Evolutionary conservation across 2,888 invertebrate species (phyloP), one percentile per base, ranked within the genome.

Genomic region (Coelinius sp.): DNA sequence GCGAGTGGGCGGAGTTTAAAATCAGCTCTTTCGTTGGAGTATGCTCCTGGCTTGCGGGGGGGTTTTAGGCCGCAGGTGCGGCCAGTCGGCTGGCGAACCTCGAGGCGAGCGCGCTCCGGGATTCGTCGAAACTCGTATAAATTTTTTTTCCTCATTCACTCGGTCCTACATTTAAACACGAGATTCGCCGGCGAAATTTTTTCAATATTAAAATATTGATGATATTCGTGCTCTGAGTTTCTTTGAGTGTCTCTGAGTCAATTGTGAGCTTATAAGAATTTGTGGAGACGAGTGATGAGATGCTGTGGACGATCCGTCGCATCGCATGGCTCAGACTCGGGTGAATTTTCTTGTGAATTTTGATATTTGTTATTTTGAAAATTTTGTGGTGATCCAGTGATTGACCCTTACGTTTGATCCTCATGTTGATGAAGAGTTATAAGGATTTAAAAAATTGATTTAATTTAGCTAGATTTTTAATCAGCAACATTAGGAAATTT

Each of bases 61-160:
- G 81, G 79, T 76, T 76, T 78, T 79, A 79, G 79, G 75, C 77
- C 82, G 83, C 84, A 83, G 83, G 85, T 81, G 83, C 84, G 80
- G 81, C 77, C 81, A 87, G 87, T 87, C 84, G 83, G 82, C 82
- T 84, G 85, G 83, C 85, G 83, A 85, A 84, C 76, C 85, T 84
- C 83, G 83, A 82, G 80, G 80, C 82, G 83, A 82, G 84, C 80
- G 83, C 77, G 83, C 81, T 82, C 79, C 80, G 76, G 80, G 74
- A 56, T 68, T 63, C 38, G 63, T 20, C 12, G 22, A 25, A 41
- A 22, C 14, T 56, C 20, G 12, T 27, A 63, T 20, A 20, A 4
- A 63, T n/a, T 41, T 63, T 24, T 41, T 63, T 2, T 24, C 24
- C 22, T n/a, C 22, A 25, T 46, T 49, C 46, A 49, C 4, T 49